Base-by-base conservation (phyloP, 2,797 vertebrate species). In the Cyprinodon diabolis region DNA sequence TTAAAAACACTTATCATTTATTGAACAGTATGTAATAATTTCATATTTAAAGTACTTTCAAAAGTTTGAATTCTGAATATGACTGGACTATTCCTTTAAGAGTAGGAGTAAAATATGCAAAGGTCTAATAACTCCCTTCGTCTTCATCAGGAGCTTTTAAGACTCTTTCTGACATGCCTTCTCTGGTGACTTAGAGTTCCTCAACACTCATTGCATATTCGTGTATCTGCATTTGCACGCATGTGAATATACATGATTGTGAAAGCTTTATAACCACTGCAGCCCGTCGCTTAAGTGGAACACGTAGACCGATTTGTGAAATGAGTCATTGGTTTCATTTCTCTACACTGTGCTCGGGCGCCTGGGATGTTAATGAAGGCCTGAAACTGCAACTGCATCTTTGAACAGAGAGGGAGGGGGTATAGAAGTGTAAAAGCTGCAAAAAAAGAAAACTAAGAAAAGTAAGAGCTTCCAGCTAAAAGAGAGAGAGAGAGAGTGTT, bases 81-180 rank as follows among this genome's bases (percentile, higher is more conserved):
- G 30, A 30, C 30, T 3, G 30, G 30, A 30, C 30, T 30, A 30
- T 30, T 30, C 30, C 30, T 30, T 30, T 30, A 82, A 80, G 84
- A 81, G 81, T 78, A 60, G 72, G 76, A 74, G 81, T 86, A 82
- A 91, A 91, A 90, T 91, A 88, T 88, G 87, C 83, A 90, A 87
- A 90, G 74, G 83, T 83, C 78, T 87, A 88, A 91, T 86, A 88
- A 85, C 80, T 86, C 83, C 85, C 85, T 91, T 93, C 88, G 82
- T 91, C 92, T 91, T 94, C 85, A 88, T 90, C 86, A 89, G 83
- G 82, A 90, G 86, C 83, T 89, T 76, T 90, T 92, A 91, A 93
- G 90, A 80, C 89, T 90, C 84, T 83, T 74, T 69, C 68, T 90
- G 83, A 90, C 81, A 83, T 77, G 86, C 80, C 85, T 84, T 78